Percentiles rank a stretch among this genome's conserved stretches.
phyloP scores from a whole-genome alignment of 1,140 invertebrate species.

The Drosophila melanogaster region Release_6_plus_ISO1_MT NT_033777.3:6715501-6716000 shows the following conservation, averaged over 20 bases:
- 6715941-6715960: constrained; percentile 15
- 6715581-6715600: constrained; percentile 67
- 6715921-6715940: constrained; percentile 41
- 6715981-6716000: constrained; percentile 73
- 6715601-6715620: constrained; percentile 34
- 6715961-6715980: constrained; percentile 76
- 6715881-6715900: constrained; percentile 46
- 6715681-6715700: constrained; percentile 20
- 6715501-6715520: neutral
- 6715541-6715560: constrained; percentile 84
- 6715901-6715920: constrained; percentile 59
- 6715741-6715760: constrained; percentile 46
- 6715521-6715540: constrained; percentile 28
- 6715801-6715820: constrained; percentile 76
- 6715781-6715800: constrained; percentile 61
- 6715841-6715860: constrained; percentile 82
- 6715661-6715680: constrained; percentile 17
- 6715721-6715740: constrained; percentile 55
- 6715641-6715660: constrained; percentile 54
- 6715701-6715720: constrained; percentile 13
- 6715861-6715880: constrained; percentile 72
- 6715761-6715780: constrained; percentile 71
- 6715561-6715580: constrained; percentile 78
- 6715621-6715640: constrained; percentile 80
- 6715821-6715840: constrained; percentile 83